Base-by-base conservation (phyloP, 2,797 vertebrate species). In the Bovichtus variegatus region DNA sequence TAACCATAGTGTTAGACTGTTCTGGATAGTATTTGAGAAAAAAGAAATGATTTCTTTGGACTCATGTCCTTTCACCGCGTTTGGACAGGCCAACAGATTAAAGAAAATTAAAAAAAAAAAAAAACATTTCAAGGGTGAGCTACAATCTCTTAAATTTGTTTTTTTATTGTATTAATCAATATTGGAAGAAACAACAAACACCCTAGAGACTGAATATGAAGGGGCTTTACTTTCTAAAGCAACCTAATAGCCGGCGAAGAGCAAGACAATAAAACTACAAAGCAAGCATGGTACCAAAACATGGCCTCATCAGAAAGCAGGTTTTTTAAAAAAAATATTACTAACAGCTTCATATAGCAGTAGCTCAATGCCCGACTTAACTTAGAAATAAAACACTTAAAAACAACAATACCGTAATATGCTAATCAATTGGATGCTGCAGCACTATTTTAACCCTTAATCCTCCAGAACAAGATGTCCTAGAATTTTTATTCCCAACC, bases 371-470 rank as follows among this genome's bases (percentile, higher is more conserved):
- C 5, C n/a, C 68, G 23, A 44, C 4, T 81, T 49, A 13, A 53
- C 23, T 38, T 55, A 1, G 9, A 19, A 59, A 66, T 19, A 41
- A 50, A 16, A 27, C 27, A 41, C 13, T 16, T 16, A 12, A 71
- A 51, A 66, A 19, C 15, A 63, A 36, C n/a, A 44, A 29, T 41
- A 36, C 19, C 1, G 19, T 23, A 9, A 49, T 60, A 71, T 72
- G 43, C n/a, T 53, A 60, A 75, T 74, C 27, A 61, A 3, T 3
- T 58, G 44, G 58, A 49, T 18, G 3, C 44, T 31, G 53, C 29
- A 78, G 38, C 25, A 47, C 10, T 3, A 36, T 63, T 73, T 80
- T 66, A 85, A 87, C 71, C 76, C 74, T 44, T 62, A 19, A 25
- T 6, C 46, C 25, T 13, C 67, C 78, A 70, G 34, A 2, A 49